Conservation (phyloP, 2,888 invertebrate species). For the Steinernema hermaphroditum region DNA sequence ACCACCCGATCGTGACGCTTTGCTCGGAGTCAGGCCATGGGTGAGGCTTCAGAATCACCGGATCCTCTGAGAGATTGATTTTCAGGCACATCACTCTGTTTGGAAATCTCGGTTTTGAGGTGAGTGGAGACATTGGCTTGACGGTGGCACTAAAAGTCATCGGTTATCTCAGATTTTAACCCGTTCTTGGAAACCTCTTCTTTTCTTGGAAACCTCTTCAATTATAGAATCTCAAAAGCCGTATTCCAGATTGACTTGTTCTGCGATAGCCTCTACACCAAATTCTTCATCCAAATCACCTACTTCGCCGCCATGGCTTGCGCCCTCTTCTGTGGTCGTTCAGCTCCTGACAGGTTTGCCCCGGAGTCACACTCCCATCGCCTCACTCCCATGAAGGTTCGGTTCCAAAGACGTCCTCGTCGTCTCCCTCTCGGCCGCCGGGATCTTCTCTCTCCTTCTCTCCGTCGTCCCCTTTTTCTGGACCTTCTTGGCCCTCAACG, state of each 20-base stretch:
- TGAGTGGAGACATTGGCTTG: neutral
- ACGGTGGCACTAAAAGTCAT: neutral
- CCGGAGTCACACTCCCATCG: neutral
- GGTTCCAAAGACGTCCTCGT: conserved; percentile 17
- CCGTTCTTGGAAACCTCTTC: no score
- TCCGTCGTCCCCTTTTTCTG: conserved; percentile 14
- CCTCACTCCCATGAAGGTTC: neutral
- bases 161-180: neutral
- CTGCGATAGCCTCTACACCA: neutral
- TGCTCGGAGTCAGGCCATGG: neutral
- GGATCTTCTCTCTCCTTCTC: neutral
- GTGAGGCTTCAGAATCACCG: neutral
- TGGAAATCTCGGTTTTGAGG: neutral
- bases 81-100: neutral
- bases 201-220: no score
- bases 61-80: no score
- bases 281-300: neutral
- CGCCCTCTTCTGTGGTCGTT: neutral
- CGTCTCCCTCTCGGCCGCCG: neutral
- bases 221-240: no score
- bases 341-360: neutral
- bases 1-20: neutral
- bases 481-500: neutral
- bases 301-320: neutral
- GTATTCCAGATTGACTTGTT: neutral